Base-by-base conservation (phyloP, 2,888 invertebrate species). In the Smittia aterrima region DNA sequence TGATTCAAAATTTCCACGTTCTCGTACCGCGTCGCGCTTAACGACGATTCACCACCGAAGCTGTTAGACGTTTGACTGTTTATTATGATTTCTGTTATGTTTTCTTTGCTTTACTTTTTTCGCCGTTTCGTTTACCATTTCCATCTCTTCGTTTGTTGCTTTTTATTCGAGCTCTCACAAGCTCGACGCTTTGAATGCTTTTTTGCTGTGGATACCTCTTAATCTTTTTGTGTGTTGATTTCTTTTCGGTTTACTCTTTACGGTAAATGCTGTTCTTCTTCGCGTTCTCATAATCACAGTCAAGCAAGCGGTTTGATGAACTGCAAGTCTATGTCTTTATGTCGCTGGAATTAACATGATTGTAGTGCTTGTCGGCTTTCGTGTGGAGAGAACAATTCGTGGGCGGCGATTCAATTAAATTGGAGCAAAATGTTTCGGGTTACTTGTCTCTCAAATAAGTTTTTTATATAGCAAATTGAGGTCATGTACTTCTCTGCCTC, bases 61-160 rank as follows among this genome's bases (percentile, higher is more conserved):
- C 58, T 18, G 58, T 58, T 64, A 20, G 64, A 64, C 64, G 20
- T 18, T 64, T 58, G 64, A 16, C 20, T 20, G 64, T 64, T 64
- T 64, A 27, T 64, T 64, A 64, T 64, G 64, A 64, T 64, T 64
- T 64, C 27, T 64, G 64, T 64, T n/a, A n/a, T n/a, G n/a, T n/a
- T n/a, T n/a, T n/a, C n/a, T n/a, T n/a, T 64, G 16, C 20, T 64
- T 64, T 25, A 22, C 27, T 64, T 27, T 25, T 64, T 64, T 64
- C 22, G 22, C 20, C 22, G n/a, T 64, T 64, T 64, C 64, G 24
- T 27, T 64, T 64, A 64, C 64, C 64, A 64, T 64, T 64, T 64
- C 64, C 64, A 64, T 20, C 64, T 64, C 64, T 64, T 24, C 20
- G n/a, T 27, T 58, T 64, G n/a, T 20, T 64, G 25, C 22, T 25